Percentiles rank a stretch among this genome's conserved stretches.
These are phyloP conservation scores for Vireo altiloquus DNA, from an alignment of 2,113 vertebrate genomes.

Conservation along the genomic window DNA sequence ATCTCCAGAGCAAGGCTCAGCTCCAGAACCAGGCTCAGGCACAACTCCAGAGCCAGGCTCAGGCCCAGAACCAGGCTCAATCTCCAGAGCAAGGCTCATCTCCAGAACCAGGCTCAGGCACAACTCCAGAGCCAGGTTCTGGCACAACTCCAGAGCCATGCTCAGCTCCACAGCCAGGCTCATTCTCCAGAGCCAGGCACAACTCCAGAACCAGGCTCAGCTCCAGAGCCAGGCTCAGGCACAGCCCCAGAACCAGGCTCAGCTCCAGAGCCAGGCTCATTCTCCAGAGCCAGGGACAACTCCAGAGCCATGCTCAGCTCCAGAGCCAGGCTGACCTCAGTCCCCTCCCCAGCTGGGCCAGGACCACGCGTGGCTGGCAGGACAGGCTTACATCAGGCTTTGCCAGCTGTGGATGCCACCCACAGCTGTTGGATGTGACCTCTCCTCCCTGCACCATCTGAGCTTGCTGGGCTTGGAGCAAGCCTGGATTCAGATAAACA, in stretches of 20 bases:
- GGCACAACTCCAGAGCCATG: too few species aligned
- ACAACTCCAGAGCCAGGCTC: too few species aligned
- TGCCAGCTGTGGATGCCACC: neutral
- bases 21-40: too few species aligned
- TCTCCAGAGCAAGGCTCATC: too few species aligned
- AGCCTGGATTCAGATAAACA: neutral
- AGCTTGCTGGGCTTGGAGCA: neutral
- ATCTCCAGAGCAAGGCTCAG: too few species aligned
- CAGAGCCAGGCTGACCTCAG: neutral
- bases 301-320: neutral
- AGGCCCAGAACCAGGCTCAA: too few species aligned
- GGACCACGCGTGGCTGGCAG: fast-evolving
- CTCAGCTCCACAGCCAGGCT: too few species aligned
- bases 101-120: too few species aligned
- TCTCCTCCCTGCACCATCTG: neutral
- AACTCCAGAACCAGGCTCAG: fast-evolving
- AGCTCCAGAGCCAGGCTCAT: too few species aligned
- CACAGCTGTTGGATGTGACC: neutral
- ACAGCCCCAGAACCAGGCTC: fast-evolving
- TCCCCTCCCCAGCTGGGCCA: neutral
- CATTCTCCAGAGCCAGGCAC: neutral
- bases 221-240: neutral
- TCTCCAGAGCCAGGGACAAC: neutral
- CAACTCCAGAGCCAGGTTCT: too few species aligned
- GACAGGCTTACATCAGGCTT: fast-evolving